Evolutionary conservation across 2,113 vertebrate genomes (phyloP), one percentile per base, ranked within the genome.

Genomic region (Trochalopteron elliotii): DNA sequence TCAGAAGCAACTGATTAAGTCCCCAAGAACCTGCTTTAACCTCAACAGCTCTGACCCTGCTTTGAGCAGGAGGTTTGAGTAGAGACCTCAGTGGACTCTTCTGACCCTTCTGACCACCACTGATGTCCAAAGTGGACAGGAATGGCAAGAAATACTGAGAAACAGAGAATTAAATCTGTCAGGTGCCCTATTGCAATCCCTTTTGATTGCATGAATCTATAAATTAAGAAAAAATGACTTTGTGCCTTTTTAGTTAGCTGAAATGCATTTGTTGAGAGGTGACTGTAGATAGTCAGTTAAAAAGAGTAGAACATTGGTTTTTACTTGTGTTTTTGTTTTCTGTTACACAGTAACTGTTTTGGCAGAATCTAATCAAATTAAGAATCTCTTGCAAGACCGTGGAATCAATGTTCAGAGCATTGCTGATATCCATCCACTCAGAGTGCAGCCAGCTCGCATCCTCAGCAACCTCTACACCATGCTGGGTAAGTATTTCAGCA

Each of bases 401-500:
- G 99, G 98, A 52, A 92, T 99, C 35, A 80, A 59, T 11, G 98
- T 99, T 52, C 98, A 99, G 97, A 99, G 98, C 10, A 97, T 99
- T 55, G 97, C 98, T 28, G 99, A 99, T 16, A 98, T 99, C 81
- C 87, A 98, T 70, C 99, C 99, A 0, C 99, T 99, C 93, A 97
- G 98, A 80, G 98, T 99, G 79, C 98, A 99, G 94, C 99, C 99
- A 31, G 99, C 99, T 94, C 99, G 99, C 68, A 99, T 99, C 96
- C 98, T 99, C 68, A 99, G 99, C 97, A 99, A 99, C 50, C 97
- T 99, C 83, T 99, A 99, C 45, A 99, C 99, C 91, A 99, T 98
- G 96, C 98, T 99, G 81, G 99, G 99, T 99, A 98, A 84, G 98
- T 97, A 15, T 89, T 70, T 49, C 42, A 55, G 68, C 27, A 27